phyloP scores from a whole-genome alignment of 2,113 vertebrate species.

The Toxotes chatareus region DNA sequence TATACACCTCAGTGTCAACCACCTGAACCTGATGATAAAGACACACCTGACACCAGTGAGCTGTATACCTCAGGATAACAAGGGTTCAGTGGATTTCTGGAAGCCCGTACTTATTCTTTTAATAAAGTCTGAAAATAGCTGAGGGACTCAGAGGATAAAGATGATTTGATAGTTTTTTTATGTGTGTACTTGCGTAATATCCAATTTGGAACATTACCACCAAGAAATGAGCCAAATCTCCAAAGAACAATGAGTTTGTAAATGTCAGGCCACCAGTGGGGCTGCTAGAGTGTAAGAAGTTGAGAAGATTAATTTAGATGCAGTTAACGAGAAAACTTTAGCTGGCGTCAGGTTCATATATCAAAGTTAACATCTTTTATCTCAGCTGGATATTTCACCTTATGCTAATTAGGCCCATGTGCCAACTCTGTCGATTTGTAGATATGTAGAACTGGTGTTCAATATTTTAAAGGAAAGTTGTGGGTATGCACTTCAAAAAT shows the following conservation, averaged over 20 bases:
- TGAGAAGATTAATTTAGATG: too few species aligned
- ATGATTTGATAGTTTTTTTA: neutral
- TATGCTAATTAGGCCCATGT: neutral
- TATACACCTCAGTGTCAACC: conserved; percentile 25
- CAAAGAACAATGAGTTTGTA: neutral
- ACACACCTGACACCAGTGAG: conserved; percentile 14
- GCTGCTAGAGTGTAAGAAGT: too few species aligned
- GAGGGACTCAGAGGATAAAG: neutral
- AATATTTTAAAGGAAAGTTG: neutral
- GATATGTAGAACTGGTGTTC: neutral
- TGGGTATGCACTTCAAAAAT: neutral
- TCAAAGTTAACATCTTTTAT: neutral
- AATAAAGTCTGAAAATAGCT: conserved; percentile 2
- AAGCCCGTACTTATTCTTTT: neutral
- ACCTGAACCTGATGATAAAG: conserved; percentile 33
- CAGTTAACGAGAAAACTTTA: too few species aligned
- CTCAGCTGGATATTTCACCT: neutral
- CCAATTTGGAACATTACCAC: neutral
- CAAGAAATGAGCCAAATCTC: neutral
- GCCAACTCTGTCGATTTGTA: neutral
- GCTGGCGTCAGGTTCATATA: neutral
- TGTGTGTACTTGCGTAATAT: neutral
- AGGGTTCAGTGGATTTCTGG: neutral
- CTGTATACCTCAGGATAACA: neutral
- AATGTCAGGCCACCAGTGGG: too few species aligned